These are phyloP conservation scores for Ridgeia piscesae DNA, from an alignment of 1,140 invertebrate genomes.

Conservation along the genomic window DNA sequence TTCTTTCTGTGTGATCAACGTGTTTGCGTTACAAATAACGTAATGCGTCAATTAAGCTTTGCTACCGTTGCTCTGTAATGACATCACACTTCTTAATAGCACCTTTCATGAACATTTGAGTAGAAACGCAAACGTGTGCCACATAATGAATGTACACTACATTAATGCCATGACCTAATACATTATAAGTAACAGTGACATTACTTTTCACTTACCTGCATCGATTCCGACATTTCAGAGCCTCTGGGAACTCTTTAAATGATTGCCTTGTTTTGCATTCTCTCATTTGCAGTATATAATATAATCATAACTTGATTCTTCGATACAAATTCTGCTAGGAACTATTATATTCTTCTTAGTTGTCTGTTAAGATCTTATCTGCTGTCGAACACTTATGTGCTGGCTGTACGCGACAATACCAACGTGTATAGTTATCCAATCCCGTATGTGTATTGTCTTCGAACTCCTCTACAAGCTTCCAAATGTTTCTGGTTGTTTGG, in stretches of 20 bases:
- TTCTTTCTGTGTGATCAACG: too few relatives aligned
- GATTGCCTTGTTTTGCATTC: neutral
- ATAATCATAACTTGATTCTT: neutral
- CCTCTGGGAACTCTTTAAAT: neutral
- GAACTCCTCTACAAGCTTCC: neutral
- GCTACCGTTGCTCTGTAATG: too few relatives aligned
- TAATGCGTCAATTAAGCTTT: too few relatives aligned
- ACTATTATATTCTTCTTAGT: neutral
- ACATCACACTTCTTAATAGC: too few relatives aligned
- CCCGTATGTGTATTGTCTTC: neutral
- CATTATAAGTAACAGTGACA: too few relatives aligned
- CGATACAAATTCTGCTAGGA: neutral
- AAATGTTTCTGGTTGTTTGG: neutral
- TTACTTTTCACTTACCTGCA: neutral
- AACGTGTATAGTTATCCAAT: neutral
- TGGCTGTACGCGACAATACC: neutral
- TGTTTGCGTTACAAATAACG: too few relatives aligned
- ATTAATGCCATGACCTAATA: too few relatives aligned
- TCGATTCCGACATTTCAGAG: neutral
- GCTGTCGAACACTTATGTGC: too few relatives aligned
- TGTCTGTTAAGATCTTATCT: neutral
- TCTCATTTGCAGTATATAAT: neutral
- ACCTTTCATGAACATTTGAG: too few relatives aligned
- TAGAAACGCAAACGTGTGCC: too few relatives aligned
- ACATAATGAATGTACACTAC: too few relatives aligned